These are phyloP conservation scores for Aphaenogaster ashmeadi DNA, from an alignment of 1,140 invertebrate genomes.

Conservation along the genomic window DNA sequence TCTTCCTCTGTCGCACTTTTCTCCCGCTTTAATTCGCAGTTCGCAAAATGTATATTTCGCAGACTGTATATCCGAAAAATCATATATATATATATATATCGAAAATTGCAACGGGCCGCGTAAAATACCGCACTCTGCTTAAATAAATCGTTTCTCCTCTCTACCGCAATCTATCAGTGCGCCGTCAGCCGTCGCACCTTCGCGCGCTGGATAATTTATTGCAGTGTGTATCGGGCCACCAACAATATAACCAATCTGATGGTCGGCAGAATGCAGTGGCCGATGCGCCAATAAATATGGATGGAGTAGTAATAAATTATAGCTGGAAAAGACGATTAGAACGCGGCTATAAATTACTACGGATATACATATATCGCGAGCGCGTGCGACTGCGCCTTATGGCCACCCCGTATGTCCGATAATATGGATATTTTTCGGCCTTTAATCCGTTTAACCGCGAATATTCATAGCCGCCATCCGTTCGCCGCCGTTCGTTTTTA, in stretches of 20 bases:
- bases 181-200: constrained; percentile 53
- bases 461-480: constrained; percentile 31
- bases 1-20: background rate
- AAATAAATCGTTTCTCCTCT: constrained; percentile 61
- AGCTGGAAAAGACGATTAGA: constrained; percentile 63
- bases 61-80: background rate
- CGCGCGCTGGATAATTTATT: constrained; percentile 53
- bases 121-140: constrained; percentile 41
- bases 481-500: constrained; percentile 21
- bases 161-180: constrained; percentile 56
- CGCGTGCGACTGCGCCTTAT: constrained; percentile 36
- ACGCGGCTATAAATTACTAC: constrained; percentile 45
- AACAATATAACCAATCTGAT: constrained; percentile 62
- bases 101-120: constrained; percentile 28
- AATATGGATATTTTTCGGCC: constrained; percentile 59
- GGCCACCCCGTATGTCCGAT: constrained; percentile 32
- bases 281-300: constrained; percentile 64
- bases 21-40: background rate
- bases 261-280: constrained; percentile 58
- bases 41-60: background rate
- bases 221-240: constrained; percentile 35
- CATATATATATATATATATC: background rate
- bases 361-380: constrained; percentile 52
- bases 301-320: constrained; percentile 66
- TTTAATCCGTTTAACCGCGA: constrained; percentile 57